Conservation (phyloP, 2,888 invertebrate genomes). For the Phanerotoma sp. region DNA sequence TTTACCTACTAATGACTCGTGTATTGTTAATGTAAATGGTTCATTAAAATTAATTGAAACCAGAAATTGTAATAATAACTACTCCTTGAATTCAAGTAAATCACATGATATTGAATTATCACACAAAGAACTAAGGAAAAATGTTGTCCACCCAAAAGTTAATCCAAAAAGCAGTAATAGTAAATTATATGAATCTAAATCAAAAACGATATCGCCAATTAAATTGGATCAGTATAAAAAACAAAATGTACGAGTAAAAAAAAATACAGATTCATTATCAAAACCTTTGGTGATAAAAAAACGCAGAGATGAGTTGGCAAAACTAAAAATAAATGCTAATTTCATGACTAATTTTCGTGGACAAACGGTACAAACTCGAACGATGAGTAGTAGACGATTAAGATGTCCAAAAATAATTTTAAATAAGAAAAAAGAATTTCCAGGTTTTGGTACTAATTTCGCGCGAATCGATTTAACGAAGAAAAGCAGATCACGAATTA, state of each 20-base stretch:
- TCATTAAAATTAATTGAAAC: conserved; percentile 14
- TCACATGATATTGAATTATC: no score
- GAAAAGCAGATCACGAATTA: conserved; percentile 17
- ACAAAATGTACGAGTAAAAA: conserved; percentile 13
- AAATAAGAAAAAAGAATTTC: conserved; percentile 22
- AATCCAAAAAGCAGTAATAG: conserved; percentile 2
- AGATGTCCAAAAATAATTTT: conserved; percentile 32
- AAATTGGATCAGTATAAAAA: conserved; percentile 4
- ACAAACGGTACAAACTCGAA: conserved; percentile 14
- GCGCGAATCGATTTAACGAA: conserved; percentile 21
- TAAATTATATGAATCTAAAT: no score
- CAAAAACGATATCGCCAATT: no score
- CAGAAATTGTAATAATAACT: no score
- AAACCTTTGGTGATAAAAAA: conserved; percentile 34
- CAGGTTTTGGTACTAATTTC: conserved; percentile 14
- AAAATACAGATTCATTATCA: conserved; percentile 24
- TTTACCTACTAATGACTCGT: conserved; percentile 29
- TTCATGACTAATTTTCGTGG: conserved; percentile 44
- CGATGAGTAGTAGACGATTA: conserved; percentile 36
- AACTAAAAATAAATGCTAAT: conserved; percentile 50
- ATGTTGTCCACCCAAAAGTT: no score
- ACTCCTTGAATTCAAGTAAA: no score
- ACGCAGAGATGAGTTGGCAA: conserved; percentile 46
- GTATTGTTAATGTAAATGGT: background rate
- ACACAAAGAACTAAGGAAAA: no score